phyloP scores from a whole-genome alignment of 2,888 invertebrate species.

The Phyllotreta striolata region DNA sequence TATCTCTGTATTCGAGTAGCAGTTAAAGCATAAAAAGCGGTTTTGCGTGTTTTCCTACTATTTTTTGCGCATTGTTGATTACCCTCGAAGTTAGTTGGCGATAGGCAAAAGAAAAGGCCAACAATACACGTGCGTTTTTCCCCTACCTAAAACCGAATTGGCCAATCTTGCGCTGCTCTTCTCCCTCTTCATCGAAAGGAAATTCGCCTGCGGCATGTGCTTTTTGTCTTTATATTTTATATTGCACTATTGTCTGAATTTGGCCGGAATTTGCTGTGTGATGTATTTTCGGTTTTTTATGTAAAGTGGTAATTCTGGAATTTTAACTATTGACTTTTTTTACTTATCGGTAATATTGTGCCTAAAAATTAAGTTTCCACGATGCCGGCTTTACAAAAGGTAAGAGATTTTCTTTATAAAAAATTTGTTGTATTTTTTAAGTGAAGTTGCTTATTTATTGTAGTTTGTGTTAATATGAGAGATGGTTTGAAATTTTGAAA shows the following conservation, averaged over 20 bases:
- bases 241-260: constrained; percentile 17
- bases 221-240: constrained; percentile 17
- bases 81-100: neutral
- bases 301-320: constrained; percentile 21
- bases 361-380: constrained; percentile 16
- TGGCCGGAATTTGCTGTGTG: constrained; percentile 21
- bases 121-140: constrained; percentile 20
- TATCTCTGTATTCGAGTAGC: too few species aligned
- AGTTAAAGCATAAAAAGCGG: neutral
- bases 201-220: constrained; percentile 5
- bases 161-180: constrained; percentile 11
- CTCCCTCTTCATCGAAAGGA: constrained; percentile 11
- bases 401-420: constrained; percentile 25
- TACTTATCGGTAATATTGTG: neutral
- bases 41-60: constrained; percentile 5
- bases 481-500: too few species aligned
- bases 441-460: neutral
- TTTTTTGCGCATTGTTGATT: constrained; percentile 26
- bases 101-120: constrained; percentile 12
- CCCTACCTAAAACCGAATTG: constrained; percentile 1
- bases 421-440: neutral
- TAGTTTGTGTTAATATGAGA: too few species aligned
- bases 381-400: constrained; percentile 44
- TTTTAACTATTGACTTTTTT: constrained; percentile 34
- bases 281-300: constrained; percentile 33